A percentile compares a stretch with the other conserved stretches of the same genome.
phyloP scores from a whole-genome alignment of 2,888 invertebrate genomes.

The Myathropa florea region DNA sequence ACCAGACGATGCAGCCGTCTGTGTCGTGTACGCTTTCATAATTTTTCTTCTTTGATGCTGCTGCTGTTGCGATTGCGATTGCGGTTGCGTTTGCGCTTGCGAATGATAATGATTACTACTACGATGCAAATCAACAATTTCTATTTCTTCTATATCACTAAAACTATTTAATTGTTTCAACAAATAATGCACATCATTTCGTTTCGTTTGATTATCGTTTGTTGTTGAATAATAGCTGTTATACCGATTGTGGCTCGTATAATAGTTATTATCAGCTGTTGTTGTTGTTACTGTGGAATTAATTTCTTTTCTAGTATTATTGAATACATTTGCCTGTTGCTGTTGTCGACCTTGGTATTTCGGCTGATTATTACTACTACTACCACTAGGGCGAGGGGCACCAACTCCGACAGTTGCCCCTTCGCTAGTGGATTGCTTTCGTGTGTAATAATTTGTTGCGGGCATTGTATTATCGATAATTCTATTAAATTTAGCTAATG shows the following conservation, averaged over 20 bases:
- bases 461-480: constrained; percentile 79
- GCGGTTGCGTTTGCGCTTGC: constrained; percentile 37
- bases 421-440: constrained; percentile 37
- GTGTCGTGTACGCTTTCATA: constrained; percentile 75
- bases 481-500: constrained; percentile 81
- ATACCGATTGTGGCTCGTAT: constrained; percentile 67
- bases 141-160: constrained; percentile 81
- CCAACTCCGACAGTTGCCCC: background rate
- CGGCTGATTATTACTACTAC: constrained; percentile 59
- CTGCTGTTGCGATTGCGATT: constrained; percentile 36
- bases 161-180: constrained; percentile 82
- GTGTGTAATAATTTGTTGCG: constrained; percentile 74
- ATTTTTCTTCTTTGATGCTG: constrained; percentile 72
- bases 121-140: constrained; percentile 80
- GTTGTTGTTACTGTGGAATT: constrained; percentile 72
- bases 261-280: constrained; percentile 72
- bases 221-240: constrained; percentile 70
- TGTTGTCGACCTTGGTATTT: constrained; percentile 68
- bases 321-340: constrained; percentile 66
- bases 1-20: constrained; percentile 45
- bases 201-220: constrained; percentile 80
- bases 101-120: constrained; percentile 63
- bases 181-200: constrained; percentile 82
- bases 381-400: constrained; percentile 26
- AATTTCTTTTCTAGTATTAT: constrained; percentile 65